phyloP scores from a whole-genome alignment of 2,888 invertebrate species.

The Sclerodermus sp. region DNA sequence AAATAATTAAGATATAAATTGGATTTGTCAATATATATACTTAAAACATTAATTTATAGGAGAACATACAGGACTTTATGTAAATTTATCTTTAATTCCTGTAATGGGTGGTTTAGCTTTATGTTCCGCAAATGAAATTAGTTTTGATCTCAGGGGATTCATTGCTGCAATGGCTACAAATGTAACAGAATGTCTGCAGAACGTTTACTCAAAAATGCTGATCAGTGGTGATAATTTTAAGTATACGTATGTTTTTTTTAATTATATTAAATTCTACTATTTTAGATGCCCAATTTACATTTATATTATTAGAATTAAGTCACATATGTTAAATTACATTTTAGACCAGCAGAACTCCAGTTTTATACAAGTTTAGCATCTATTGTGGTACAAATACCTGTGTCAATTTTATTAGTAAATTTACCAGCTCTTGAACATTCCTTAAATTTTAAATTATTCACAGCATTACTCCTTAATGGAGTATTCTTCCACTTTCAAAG shows the following conservation, averaged over 20 bases:
- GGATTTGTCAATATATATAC: background rate
- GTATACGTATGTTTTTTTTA: slow-evolving; percentile 63
- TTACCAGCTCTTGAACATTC: slow-evolving; percentile 60
- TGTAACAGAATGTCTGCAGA: slow-evolving; percentile 77
- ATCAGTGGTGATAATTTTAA: slow-evolving; percentile 74
- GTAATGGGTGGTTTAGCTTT: slow-evolving; percentile 77
- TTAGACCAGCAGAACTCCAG: slow-evolving; percentile 75
- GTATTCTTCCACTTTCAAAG: slow-evolving; percentile 80
- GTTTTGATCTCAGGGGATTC: slow-evolving; percentile 74
- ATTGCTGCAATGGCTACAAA: slow-evolving; percentile 77
- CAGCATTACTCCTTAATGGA: slow-evolving; percentile 70
- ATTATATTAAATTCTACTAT: slow-evolving; percentile 1
- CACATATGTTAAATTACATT: slow-evolving; percentile 20
- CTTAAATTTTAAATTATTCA: slow-evolving; percentile 59
- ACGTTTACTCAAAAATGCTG: slow-evolving; percentile 77
- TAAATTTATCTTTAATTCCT: slow-evolving; percentile 73
- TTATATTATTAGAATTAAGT: background rate
- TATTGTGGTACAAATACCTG: slow-evolving; percentile 72
- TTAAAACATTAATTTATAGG: slow-evolving; percentile 53
- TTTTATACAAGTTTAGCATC: slow-evolving; percentile 78
- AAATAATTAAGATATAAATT: no score
- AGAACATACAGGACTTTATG: slow-evolving; percentile 68
- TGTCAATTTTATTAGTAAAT: slow-evolving; percentile 69
- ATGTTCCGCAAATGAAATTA: slow-evolving; percentile 76
- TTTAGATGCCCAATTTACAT: no score